Evolutionary conservation across 2,797 vertebrate species (phyloP), one percentile per base, ranked within the genome.

Genomic region (Ispidina picta): DNA sequence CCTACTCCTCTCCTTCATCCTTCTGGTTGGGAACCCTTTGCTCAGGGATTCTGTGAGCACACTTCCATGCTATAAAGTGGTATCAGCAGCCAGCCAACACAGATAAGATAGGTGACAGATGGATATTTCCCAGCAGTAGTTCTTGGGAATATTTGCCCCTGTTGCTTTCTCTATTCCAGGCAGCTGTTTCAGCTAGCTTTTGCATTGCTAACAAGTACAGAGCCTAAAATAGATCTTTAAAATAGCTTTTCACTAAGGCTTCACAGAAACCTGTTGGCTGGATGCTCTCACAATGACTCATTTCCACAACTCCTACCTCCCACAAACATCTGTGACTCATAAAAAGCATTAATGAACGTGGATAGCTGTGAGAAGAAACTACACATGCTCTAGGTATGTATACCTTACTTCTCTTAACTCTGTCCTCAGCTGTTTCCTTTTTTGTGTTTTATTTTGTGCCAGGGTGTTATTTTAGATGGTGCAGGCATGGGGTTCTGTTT

Each of bases 251-350:
- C 86, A 77, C 85, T 89, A 83, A 82, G 86, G 81, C 88, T 92
- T 92, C 91, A 86, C 58, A 90, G 90, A 82, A 92, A 92, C 92
- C 82, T 93, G 69, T 80, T 88, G 81, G 93, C 88, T 89, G 72
- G 60, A 91, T 89, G 23, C 60, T 91, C 88, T 88, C 62, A 59
- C 69, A 86, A n/a, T 95, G 92, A 94, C 77, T 95, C 93, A 92
- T 76, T 96, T 95, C 92, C 89, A 93, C 78, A 92, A 74, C 75
- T 90, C 58, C 15, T 43, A 55, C 81, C 84, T 92, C 94, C 91
- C 86, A 90, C 88, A 94, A 95, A 92, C 88, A 94, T 95, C 92
- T 92, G 88, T 92, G 93, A 88, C 91, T 92, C 92, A 84, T 56
- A 86, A 88, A 95, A 93, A 88, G 74, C 68, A 77, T 86, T 94